A percentile compares a stretch with the other conserved stretches of the same genome.
These are phyloP conservation scores for Brachypterus glaber DNA, from an alignment of 2,888 invertebrate genomes.

Conservation along the genomic window DNA sequence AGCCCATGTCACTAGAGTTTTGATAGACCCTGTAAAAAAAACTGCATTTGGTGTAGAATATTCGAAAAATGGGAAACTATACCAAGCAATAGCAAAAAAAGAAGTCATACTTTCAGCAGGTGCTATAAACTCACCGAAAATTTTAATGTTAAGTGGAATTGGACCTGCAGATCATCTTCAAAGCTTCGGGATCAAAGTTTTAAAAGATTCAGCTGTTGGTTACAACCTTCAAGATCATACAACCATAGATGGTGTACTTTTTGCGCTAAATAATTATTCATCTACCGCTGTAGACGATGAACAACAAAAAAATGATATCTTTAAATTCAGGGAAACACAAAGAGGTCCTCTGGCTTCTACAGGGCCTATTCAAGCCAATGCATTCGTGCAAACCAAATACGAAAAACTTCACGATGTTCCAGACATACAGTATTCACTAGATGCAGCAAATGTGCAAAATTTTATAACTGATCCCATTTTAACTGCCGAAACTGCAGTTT, in stretches of 20 bases:
- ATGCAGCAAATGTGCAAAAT: conserved; percentile 48
- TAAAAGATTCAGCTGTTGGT: conserved; percentile 60
- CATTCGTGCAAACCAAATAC: conserved; percentile 52
- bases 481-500: conserved; percentile 33
- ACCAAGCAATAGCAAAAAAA: conserved; percentile 45
- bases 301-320: conserved; percentile 41
- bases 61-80: conserved; percentile 40
- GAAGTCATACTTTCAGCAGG: conserved; percentile 56
- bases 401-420: conserved; percentile 43
- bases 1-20: conserved; percentile 47
- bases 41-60: conserved; percentile 47
- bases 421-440: conserved; percentile 59
- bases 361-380: conserved; percentile 47
- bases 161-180: conserved; percentile 50
- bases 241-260: conserved; percentile 50
- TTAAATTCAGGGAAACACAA: conserved; percentile 38
- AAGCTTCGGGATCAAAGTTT: conserved; percentile 45
- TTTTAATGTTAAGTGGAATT: conserved; percentile 57
- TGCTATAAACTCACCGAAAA: conserved; percentile 52
- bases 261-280: conserved; percentile 49
- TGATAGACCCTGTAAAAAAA: conserved; percentile 48
- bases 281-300: conserved; percentile 39
- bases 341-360: conserved; percentile 49
- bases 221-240: conserved; percentile 67
- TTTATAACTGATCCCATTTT: conserved; percentile 47